phyloP scores from a whole-genome alignment of 2,113 vertebrate genomes.

The Heterochromis multidens region DNA sequence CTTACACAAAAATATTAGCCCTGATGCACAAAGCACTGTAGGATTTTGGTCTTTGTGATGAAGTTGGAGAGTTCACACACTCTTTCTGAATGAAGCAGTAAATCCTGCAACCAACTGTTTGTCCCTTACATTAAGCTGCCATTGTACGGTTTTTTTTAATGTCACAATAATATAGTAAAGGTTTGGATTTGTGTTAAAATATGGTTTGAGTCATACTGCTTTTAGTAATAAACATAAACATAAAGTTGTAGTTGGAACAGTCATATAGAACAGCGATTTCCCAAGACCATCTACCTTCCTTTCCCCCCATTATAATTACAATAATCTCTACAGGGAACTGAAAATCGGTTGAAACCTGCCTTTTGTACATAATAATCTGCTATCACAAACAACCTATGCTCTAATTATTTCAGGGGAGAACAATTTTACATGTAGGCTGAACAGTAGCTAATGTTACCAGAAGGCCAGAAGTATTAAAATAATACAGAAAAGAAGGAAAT shows the following conservation, averaged over 20 bases:
- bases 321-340: not conserved
- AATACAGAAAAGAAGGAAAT: not conserved
- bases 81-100: not conserved
- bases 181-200: not conserved
- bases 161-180: not conserved
- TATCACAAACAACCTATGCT: not conserved
- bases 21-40: not conserved
- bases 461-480: not conserved
- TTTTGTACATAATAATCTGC: not conserved
- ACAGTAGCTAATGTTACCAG: not conserved
- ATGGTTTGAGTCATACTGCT: not conserved
- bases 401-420: not conserved
- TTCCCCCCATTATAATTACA: not conserved
- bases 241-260: not conserved
- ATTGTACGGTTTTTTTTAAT: not conserved
- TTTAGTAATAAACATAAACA: not conserved
- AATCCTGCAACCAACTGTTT: not conserved
- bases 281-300: not conserved
- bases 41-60: not conserved
- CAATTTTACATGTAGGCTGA: not conserved
- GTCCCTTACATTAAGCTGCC: not conserved
- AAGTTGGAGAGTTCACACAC: not conserved
- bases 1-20: not conserved
- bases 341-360: not conserved
- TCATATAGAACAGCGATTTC: not conserved